Conservation (phyloP, 2,797 vertebrate genomes). For the Trachurus trachurus region DNA sequence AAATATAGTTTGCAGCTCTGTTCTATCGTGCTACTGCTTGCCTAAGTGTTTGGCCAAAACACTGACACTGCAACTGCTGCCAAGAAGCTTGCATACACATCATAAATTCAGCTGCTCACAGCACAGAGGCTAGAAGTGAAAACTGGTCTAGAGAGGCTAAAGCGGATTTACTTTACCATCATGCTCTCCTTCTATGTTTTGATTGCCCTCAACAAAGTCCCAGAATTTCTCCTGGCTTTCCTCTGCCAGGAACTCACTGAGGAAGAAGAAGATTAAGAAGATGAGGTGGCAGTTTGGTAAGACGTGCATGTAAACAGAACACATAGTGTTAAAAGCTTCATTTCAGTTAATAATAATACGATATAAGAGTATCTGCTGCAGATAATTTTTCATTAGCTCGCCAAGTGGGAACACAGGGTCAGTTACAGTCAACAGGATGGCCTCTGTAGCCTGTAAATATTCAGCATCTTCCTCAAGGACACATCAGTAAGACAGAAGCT, state of each 20-base stretch:
- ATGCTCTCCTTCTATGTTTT: constrained; percentile 88
- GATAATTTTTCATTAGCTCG: background rate
- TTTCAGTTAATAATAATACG: constrained; percentile 4
- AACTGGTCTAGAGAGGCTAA: constrained; percentile 23
- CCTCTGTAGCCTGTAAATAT: constrained; percentile 38
- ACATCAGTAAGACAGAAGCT: constrained; percentile 25
- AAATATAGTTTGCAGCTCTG: constrained; percentile 10
- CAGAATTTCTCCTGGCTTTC: constrained; percentile 96
- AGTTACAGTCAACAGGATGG: constrained; percentile 9
- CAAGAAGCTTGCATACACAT: constrained; percentile 49
- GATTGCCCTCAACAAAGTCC: constrained; percentile 94
- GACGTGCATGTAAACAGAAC: background rate
- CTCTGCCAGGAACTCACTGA: constrained; percentile 97
- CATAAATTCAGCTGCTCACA: constrained; percentile 58
- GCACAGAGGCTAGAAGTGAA: constrained; percentile 58
- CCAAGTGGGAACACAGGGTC: constrained; percentile 13
- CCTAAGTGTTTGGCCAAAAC: constrained; percentile 55
- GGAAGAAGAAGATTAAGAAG: constrained; percentile 42
- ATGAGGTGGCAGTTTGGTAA: constrained; percentile 8
- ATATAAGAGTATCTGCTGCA: background rate
- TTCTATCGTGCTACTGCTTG: constrained; percentile 39
- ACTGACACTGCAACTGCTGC: constrained; percentile 58
- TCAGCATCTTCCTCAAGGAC: constrained; percentile 34
- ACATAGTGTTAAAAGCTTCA: constrained; percentile 4
- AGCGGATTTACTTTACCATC: constrained; percentile 85